Evolutionary conservation across 2,113 vertebrate species (phyloP).

Genomic region (Rhagologus leucostigma): DNA sequence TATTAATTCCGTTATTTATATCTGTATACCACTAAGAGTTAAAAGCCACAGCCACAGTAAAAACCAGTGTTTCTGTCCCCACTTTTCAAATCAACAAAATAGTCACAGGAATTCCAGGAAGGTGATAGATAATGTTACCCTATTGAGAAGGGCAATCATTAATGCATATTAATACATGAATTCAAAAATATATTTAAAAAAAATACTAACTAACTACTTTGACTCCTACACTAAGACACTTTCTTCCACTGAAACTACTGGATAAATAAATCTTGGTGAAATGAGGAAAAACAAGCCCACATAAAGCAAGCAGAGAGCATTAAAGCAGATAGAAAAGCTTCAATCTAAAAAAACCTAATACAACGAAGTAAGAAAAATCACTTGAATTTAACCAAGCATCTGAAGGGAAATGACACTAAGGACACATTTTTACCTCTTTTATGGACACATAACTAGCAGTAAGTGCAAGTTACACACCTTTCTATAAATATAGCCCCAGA

Average conservation of each 20-base stretch:
- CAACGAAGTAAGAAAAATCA: background rate
- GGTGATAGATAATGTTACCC: background rate
- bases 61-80: background rate
- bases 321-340: background rate
- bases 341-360: background rate
- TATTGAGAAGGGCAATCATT: background rate
- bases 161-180: background rate
- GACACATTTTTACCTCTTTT: background rate
- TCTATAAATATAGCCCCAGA: background rate
- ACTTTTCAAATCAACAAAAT: background rate
- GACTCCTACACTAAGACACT: background rate
- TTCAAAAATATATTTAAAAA: background rate
- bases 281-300: background rate
- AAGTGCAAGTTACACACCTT: background rate
- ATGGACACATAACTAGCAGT: accelerated
- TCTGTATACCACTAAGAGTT: background rate
- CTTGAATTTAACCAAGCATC: background rate
- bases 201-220: background rate
- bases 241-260: background rate
- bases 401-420: background rate
- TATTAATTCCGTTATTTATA: background rate
- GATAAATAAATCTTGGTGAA: background rate
- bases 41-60: background rate
- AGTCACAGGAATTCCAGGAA: background rate
- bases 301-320: background rate